Base-by-base conservation (phyloP, 2,797 vertebrate species). In the Gephyroberyx darwinii region DNA sequence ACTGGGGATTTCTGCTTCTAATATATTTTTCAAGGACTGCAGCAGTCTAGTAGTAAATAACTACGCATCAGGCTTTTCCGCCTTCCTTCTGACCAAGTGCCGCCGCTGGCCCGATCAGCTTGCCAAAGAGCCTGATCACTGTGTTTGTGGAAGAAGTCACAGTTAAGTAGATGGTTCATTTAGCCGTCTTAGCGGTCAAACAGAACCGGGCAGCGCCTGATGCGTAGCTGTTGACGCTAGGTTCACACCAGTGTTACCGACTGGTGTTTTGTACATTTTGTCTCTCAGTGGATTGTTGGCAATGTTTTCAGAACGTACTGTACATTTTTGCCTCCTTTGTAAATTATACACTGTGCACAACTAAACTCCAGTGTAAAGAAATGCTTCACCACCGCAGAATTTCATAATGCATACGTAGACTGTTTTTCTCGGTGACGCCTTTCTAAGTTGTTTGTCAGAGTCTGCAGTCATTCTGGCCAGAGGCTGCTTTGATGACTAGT, bases 21-120 rank as follows among this genome's bases (percentile, higher is more conserved):
- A 5, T 58, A 47, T 69, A 52, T 39, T 67, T 78, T 78, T 76
- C 2, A 48, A 68, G 48, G 20, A 63, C 35, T n/a, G 14, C 63
- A n/a, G 53, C 2, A 39, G 13, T 60, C 78, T 59, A 1, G 22
- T 26, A n/a, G 22, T 26, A 26, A 26, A 26, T 26, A 26, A 26
- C 22, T 26, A 26, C 22, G 22, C 22, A 26, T 26, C 22, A 26
- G 22, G 22, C 22, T 26, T 26, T 26, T 26, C 22, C 22, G 22
- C 3, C 2, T 26, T 26, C 26, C 26, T 26, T 26, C 4, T 26
- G 26, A 26, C 26, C 22, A 26, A 26, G 22, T 26, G 22, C 22
- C 26, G 26, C 26, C 26, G 26, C 26, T 26, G 26, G 26, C 26
- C 26, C 26, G 1, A 26, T 26, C 26, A 26, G 26, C 26, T 26